Evolutionary conservation across 2,888 invertebrate genomes (phyloP).

Genomic region (Tetropium fuscum): DNA sequence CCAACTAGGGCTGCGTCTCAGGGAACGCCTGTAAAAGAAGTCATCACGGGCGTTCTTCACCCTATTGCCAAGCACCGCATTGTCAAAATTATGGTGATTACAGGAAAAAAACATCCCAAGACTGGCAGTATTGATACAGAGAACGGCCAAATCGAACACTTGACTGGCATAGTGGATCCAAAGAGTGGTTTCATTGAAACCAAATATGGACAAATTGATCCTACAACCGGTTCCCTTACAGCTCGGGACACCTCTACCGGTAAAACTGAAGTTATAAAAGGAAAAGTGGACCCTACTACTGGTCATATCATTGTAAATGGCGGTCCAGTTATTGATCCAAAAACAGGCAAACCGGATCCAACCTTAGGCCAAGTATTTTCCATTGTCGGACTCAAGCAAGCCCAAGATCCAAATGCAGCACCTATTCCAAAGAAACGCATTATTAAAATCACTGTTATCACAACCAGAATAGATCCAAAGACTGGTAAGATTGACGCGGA

Average conservation of each 20-base stretch:
- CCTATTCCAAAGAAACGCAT: slow-evolving; percentile 62
- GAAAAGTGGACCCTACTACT: slow-evolving; percentile 74
- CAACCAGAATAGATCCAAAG: slow-evolving; percentile 71
- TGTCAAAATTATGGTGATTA: slow-evolving; percentile 81
- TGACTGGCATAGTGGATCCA: slow-evolving; percentile 77
- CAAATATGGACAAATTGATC: slow-evolving; percentile 79
- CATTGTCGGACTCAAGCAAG: slow-evolving; percentile 63
- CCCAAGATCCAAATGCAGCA: slow-evolving; percentile 59
- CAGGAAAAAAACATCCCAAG: slow-evolving; percentile 76
- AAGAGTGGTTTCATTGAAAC: slow-evolving; percentile 77
- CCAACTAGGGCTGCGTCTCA: slow-evolving; percentile 38
- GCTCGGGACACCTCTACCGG: slow-evolving; percentile 73
- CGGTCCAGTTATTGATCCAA: slow-evolving; percentile 75
- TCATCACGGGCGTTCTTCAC: slow-evolving; percentile 49
- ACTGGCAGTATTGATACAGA: slow-evolving; percentile 76
- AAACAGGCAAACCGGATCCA: slow-evolving; percentile 75
- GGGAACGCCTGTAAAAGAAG: slow-evolving; percentile 46
- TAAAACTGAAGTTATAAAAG: slow-evolving; percentile 73
- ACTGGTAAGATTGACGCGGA: slow-evolving; percentile 77
- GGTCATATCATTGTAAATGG: slow-evolving; percentile 75
- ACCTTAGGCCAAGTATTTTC: slow-evolving; percentile 72
- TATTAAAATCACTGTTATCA: slow-evolving; percentile 75
- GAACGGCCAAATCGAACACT: slow-evolving; percentile 75
- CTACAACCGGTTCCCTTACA: slow-evolving; percentile 74
- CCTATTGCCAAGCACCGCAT: slow-evolving; percentile 59